phyloP scores from a whole-genome alignment of 2,888 invertebrate species.

The Polydrusus cervinus region DNA sequence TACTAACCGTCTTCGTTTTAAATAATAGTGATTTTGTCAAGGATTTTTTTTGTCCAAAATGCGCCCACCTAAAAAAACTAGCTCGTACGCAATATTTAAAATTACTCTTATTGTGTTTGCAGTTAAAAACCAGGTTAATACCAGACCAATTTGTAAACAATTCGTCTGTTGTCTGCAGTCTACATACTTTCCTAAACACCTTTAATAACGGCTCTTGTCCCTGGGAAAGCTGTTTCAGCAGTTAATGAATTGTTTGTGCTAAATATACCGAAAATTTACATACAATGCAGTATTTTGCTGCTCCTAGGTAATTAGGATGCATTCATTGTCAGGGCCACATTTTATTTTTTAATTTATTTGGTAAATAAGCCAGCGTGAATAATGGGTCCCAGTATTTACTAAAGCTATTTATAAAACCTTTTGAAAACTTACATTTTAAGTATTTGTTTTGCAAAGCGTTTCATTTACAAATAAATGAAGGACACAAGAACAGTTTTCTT shows the following conservation, averaged over 20 bases:
- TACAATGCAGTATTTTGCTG: constrained; percentile 9
- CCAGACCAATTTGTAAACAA: constrained; percentile 16
- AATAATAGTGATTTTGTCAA: too few species aligned
- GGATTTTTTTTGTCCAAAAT: too few species aligned
- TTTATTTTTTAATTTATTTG: constrained; percentile 16
- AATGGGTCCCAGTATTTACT: neutral
- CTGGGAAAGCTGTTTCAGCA: constrained; percentile 18
- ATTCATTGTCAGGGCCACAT: constrained; percentile 16
- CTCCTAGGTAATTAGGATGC: constrained; percentile 10
- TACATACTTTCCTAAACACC: constrained; percentile 20
- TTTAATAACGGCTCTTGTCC: constrained; percentile 1
- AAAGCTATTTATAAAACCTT: neutral
- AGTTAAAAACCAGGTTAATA: constrained; percentile 16
- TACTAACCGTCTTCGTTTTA: too few species aligned
- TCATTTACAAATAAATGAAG: too few species aligned
- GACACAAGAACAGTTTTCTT: too few species aligned
- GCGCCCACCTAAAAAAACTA: too few species aligned
- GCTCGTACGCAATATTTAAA: neutral
- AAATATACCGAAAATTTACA: constrained; percentile 23
- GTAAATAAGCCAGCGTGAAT: neutral
- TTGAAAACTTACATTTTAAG: neutral
- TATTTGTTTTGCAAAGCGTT: too few species aligned
- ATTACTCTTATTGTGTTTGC: neutral
- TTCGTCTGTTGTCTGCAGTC: constrained; percentile 4
- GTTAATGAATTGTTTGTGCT: constrained; percentile 12